Conservation (phyloP, 2,113 vertebrate species). For the Pipra filicauda region DNA sequence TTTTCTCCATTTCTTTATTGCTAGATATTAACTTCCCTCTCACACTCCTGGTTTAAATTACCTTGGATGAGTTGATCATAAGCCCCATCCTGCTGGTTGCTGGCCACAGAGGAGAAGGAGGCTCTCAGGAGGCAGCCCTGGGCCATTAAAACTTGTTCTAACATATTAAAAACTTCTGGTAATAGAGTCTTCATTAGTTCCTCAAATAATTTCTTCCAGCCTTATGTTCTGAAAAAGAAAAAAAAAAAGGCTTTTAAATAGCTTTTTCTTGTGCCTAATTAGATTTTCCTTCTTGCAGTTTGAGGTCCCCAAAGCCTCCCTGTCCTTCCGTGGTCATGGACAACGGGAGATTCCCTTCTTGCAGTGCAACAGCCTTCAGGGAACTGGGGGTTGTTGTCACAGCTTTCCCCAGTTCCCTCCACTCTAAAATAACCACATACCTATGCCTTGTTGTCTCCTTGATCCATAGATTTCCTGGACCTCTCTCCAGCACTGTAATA, state of each 20-base stretch:
- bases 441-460: not conserved
- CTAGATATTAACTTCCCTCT: not conserved
- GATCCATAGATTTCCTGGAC: not conserved
- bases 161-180: not conserved
- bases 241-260: not conserved
- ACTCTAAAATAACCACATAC: not conserved
- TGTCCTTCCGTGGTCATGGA: rapidly evolving
- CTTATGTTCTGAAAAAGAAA: not conserved
- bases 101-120: not conserved
- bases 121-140: not conserved
- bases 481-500: not conserved
- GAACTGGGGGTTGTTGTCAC: rapidly evolving
- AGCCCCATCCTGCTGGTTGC: not conserved
- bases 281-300: not conserved
- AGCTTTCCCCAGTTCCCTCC: not conserved
- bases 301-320: not conserved
- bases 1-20: not conserved
- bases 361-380: not conserved
- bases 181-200: not conserved
- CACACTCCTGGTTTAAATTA: not conserved
- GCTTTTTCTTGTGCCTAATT: not conserved
- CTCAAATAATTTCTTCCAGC: not conserved
- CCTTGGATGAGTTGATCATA: not conserved
- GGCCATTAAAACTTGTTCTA: not conserved
- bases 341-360: not conserved